A percentile compares a stretch with the other conserved stretches of the same genome.
Evolutionary conservation across 2,797 vertebrate species (phyloP).

Genomic region (Xenops minutus): DNA sequence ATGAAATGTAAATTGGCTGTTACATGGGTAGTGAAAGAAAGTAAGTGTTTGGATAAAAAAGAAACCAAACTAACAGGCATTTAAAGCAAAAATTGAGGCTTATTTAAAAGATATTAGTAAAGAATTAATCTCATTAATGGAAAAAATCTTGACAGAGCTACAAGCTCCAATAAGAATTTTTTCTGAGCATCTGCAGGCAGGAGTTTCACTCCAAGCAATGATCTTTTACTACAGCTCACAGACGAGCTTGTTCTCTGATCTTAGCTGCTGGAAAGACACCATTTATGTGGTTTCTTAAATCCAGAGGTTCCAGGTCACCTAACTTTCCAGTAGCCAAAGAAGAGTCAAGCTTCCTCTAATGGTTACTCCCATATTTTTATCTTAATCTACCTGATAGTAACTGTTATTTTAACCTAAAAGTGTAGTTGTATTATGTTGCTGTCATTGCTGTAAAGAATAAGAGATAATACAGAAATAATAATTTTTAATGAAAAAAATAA

Average conservation of each 20-base stretch:
- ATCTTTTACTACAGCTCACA: not conserved
- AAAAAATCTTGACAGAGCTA: not conserved
- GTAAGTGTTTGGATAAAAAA: not conserved
- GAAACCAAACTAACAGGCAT: not conserved
- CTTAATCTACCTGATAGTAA: not conserved
- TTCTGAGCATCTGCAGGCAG: not conserved
- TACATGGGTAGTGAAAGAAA: not conserved
- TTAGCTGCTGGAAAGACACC: not conserved
- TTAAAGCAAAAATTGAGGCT: not conserved
- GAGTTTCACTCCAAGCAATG: not conserved
- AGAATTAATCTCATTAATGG: not conserved
- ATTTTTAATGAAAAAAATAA: not conserved
- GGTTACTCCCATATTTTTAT: not conserved
- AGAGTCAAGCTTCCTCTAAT: not conserved
- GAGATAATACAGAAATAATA: not conserved
- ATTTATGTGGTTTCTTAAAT: not conserved
- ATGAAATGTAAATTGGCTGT: not conserved
- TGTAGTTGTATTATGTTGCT: not conserved
- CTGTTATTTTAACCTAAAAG: not conserved
- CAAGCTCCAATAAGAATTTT: not conserved
- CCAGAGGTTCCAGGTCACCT: not conserved
- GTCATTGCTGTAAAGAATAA: not conserved
- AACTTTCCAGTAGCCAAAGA: not conserved
- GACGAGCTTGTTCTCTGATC: not conserved
- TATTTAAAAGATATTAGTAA: not conserved